Evolutionary conservation across 2,113 vertebrate species (phyloP).

Genomic region (Pelvicachromis taeniatus): DNA sequence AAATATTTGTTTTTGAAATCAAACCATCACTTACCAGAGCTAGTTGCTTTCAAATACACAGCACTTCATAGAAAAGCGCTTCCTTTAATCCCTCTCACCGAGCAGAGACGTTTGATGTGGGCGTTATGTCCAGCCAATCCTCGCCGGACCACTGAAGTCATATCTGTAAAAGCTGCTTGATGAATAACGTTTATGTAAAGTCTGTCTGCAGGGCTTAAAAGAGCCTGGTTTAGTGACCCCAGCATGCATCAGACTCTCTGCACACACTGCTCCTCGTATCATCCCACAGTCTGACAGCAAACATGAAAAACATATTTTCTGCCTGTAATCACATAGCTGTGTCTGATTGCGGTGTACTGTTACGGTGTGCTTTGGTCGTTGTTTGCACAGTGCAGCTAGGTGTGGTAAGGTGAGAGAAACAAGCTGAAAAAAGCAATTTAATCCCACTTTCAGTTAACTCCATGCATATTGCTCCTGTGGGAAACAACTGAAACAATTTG

Average conservation of each 20-base stretch:
- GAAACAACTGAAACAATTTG: slow-evolving; percentile 39
- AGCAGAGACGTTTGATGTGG: slow-evolving; percentile 30
- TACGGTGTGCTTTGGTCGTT: neutral
- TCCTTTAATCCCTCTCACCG: slow-evolving; percentile 6
- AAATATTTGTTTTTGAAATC: slow-evolving; percentile 17
- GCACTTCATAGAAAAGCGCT: neutral
- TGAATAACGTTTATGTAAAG: slow-evolving; percentile 35
- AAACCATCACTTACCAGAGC: neutral
- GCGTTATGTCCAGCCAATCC: slow-evolving; percentile 29
- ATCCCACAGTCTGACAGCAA: slow-evolving; percentile 16
- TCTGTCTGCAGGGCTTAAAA: slow-evolving; percentile 9
- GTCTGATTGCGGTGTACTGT: slow-evolving; percentile 20
- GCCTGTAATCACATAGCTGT: slow-evolving; percentile 24
- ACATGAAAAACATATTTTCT: slow-evolving; percentile 30
- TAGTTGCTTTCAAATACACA: neutral
- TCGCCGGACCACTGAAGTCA: slow-evolving; percentile 22
- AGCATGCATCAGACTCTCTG: neutral
- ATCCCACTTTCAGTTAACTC: slow-evolving; percentile 29
- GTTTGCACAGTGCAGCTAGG: slow-evolving; percentile 1
- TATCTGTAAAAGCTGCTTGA: slow-evolving; percentile 34
- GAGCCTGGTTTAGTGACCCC: slow-evolving; percentile 14
- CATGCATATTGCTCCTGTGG: slow-evolving; percentile 41
- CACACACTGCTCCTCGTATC: neutral
- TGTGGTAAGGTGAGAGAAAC: slow-evolving; percentile 39
- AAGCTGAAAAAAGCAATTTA: slow-evolving; percentile 45